Evolutionary conservation across 2,797 vertebrate genomes (phyloP).

Genomic region (Lepidocolaptes lacrymiger): DNA sequence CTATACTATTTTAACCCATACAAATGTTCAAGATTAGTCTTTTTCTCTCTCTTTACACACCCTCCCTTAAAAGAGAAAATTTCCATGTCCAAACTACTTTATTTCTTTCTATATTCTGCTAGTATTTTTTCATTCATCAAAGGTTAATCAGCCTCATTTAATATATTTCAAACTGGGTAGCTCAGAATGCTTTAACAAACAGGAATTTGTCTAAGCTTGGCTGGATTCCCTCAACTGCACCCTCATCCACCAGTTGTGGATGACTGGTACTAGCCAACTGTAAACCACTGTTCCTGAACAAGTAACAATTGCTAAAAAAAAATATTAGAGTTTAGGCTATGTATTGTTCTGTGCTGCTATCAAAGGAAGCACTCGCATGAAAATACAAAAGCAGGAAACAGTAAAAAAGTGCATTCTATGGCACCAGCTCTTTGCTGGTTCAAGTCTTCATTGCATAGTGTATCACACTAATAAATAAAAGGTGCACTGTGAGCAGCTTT

Average conservation of each 20-base stretch:
- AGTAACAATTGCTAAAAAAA: constrained; percentile 61
- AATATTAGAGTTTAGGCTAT: background rate
- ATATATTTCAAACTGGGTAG: background rate
- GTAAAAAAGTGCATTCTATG: background rate
- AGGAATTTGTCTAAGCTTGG: constrained; percentile 42
- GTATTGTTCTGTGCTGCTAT: constrained; percentile 56
- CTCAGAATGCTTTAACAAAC: constrained; percentile 20
- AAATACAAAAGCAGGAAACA: constrained; percentile 63
- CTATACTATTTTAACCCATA: background rate
- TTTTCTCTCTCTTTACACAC: background rate
- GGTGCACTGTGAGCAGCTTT: background rate
- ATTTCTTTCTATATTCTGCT: background rate
- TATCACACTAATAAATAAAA: background rate
- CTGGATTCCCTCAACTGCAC: constrained; percentile 15
- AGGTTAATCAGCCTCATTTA: background rate
- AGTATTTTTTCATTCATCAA: background rate
- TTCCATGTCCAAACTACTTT: background rate
- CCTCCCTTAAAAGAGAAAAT: background rate
- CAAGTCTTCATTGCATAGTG: background rate
- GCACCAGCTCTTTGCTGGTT: background rate
- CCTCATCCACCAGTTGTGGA: constrained; percentile 8
- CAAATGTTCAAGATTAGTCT: background rate
- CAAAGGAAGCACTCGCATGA: constrained; percentile 59
- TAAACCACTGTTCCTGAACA: constrained; percentile 61
- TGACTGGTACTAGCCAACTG: constrained; percentile 69